These are phyloP conservation scores for Nemotelus nigrinus DNA, from an alignment of 2,888 invertebrate species.

Conservation along the genomic window DNA sequence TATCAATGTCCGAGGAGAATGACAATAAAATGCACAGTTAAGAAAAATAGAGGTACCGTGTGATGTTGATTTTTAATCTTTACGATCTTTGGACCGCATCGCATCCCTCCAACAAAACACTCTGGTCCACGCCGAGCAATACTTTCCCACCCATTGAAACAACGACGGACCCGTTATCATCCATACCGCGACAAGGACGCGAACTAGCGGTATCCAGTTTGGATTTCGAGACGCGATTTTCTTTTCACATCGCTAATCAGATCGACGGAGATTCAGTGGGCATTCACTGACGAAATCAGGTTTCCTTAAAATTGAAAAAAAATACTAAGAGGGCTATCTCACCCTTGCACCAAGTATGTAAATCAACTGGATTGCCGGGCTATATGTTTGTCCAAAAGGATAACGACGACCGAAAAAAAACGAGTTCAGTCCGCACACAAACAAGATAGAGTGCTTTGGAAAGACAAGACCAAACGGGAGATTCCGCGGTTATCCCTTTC, in stretches of 20 bases:
- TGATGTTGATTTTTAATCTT: constrained; percentile 38
- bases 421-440: constrained; percentile 12
- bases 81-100: constrained; percentile 31
- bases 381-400: constrained; percentile 11
- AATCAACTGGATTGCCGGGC: constrained; percentile 20
- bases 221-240: constrained; percentile 35
- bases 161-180: constrained; percentile 37
- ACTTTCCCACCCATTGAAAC: constrained; percentile 43
- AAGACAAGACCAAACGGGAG: constrained; percentile 25
- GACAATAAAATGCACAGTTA: constrained; percentile 7
- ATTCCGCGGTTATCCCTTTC: constrained; percentile 40
- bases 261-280: constrained; percentile 17
- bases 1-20: constrained; percentile 34
- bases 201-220: not conserved
- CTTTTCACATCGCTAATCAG: constrained; percentile 44
- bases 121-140: not conserved
- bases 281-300: constrained; percentile 5
- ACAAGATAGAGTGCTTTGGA: constrained; percentile 23
- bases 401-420: constrained; percentile 12
- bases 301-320: constrained; percentile 31
- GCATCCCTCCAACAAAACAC: constrained; percentile 29
- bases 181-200: not conserved
- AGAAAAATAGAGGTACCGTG: not conserved
- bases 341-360: constrained; percentile 11
- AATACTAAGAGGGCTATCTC: not conserved